phyloP scores from a whole-genome alignment of 1,140 invertebrate species.

The Neomicropteryx cornuta region DNA sequence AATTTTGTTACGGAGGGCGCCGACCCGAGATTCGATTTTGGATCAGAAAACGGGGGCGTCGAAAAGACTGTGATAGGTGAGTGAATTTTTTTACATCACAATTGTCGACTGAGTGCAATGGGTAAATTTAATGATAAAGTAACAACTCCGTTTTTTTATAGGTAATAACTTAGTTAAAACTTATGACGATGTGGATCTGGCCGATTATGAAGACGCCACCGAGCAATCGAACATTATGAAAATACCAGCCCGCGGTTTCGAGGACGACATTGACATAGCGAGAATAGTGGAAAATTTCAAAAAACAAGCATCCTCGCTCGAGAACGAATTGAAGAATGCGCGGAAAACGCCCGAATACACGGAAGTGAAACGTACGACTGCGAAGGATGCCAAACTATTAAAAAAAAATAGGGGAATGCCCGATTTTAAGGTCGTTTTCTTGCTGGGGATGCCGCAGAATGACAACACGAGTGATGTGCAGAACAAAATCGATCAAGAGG shows the following conservation, averaged over 20 bases:
- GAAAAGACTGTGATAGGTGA: no score
- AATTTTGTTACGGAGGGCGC: no score
- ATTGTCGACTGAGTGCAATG: no score
- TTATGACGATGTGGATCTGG: conserved; percentile 20
- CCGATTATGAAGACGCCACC: conserved; percentile 14
- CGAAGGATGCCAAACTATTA: no score
- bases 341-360: conserved; percentile 18
- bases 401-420: conserved; percentile 11
- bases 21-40: no score
- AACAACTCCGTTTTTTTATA: conserved; percentile 18
- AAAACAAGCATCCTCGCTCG: no score
- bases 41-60: no score
- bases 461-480: conserved; percentile 32
- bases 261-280: conserved; percentile 22
- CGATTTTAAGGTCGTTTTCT: conserved; percentile 28
- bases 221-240: conserved; percentile 29
- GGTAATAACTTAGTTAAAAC: conserved; percentile 7
- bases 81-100: no score
- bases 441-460: conserved; percentile 24
- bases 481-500: conserved; percentile 46
- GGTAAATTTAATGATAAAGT: conserved; percentile 20
- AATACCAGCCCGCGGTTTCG: conserved; percentile 32
- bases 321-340: no score
- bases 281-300: conserved; percentile 22
- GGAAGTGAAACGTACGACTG: conserved; percentile 12